A percentile compares a stretch with the other conserved stretches of the same genome.
phyloP scores from a whole-genome alignment of 2,888 invertebrate genomes.

The Chesias legatella region DNA sequence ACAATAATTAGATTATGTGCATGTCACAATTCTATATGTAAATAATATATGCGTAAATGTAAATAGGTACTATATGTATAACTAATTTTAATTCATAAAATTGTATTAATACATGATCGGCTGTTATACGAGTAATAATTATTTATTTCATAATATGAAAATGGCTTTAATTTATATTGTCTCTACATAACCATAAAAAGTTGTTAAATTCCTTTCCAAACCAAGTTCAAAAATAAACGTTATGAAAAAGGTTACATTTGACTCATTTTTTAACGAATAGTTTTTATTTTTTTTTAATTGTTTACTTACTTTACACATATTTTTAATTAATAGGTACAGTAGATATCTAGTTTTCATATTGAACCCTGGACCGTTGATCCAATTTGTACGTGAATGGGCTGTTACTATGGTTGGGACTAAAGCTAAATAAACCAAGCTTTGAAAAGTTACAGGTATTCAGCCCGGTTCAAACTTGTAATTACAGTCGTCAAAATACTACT shows the following conservation, averaged over 20 bases:
- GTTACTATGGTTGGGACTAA: no score
- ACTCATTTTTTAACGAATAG: no score
- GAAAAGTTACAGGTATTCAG: conserved; percentile 21
- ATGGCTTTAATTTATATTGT: conserved; percentile 26
- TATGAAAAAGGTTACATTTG: no score
- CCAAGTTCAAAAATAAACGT: no score
- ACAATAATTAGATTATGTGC: conserved; percentile 22
- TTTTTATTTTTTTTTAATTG: no score
- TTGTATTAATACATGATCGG: conserved; percentile 35
- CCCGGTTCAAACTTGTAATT: conserved; percentile 42
- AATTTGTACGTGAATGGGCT: no score
- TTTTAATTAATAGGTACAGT: no score
- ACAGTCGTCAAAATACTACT: conserved; percentile 45
- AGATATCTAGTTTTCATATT: no score
- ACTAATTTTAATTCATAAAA: conserved; percentile 24
- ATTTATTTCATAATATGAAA: conserved; percentile 38
- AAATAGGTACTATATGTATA: conserved; percentile 37
- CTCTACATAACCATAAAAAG: no score
- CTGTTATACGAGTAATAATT: conserved; percentile 38
- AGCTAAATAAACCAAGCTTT: neutral
- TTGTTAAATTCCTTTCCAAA: no score
- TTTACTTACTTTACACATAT: no score
- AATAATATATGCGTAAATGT: conserved; percentile 32
- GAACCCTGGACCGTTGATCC: no score
- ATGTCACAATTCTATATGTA: conserved; percentile 26